phyloP scores from a whole-genome alignment of 2,888 invertebrate species.

The Lysandra coridon region DNA sequence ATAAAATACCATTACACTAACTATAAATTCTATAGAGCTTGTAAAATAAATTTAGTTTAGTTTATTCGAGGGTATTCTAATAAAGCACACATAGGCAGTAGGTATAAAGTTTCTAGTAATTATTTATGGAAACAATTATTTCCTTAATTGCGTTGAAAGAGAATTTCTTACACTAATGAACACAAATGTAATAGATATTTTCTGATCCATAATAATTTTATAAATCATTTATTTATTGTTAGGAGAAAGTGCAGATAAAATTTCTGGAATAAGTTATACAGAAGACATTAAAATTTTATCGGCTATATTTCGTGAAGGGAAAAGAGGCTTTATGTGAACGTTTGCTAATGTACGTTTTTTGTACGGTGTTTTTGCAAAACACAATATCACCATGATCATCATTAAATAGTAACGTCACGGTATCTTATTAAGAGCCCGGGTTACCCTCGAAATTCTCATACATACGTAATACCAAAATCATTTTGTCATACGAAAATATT shows the following conservation, averaged over 20 bases:
- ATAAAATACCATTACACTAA: neutral
- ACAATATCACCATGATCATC: neutral
- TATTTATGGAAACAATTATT: slow-evolving; percentile 75
- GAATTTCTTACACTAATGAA: slow-evolving; percentile 71
- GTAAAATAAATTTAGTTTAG: neutral
- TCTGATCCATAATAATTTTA: slow-evolving; percentile 63
- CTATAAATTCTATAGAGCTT: neutral
- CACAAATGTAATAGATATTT: slow-evolving; percentile 76
- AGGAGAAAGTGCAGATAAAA: slow-evolving; percentile 43
- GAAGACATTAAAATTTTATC: slow-evolving; percentile 30
- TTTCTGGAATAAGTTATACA: slow-evolving; percentile 35
- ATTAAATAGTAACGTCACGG: neutral
- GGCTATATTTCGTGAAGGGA: slow-evolving; percentile 29
- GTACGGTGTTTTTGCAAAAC: neutral
- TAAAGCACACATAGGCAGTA: neutral
- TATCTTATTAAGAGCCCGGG: too few relatives aligned
- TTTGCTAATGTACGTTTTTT: neutral
- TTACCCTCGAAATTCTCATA: too few relatives aligned
- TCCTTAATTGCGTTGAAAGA: slow-evolving; percentile 69
- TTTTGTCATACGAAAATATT: too few relatives aligned
- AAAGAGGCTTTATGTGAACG: slow-evolving; percentile 13
- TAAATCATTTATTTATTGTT: slow-evolving; percentile 54
- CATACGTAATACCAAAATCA: too few relatives aligned
- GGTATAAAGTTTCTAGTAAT: slow-evolving; percentile 35
- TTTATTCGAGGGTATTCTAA: neutral